phyloP scores from a whole-genome alignment of 2,888 invertebrate species.

The Cosmia pyralina region DNA sequence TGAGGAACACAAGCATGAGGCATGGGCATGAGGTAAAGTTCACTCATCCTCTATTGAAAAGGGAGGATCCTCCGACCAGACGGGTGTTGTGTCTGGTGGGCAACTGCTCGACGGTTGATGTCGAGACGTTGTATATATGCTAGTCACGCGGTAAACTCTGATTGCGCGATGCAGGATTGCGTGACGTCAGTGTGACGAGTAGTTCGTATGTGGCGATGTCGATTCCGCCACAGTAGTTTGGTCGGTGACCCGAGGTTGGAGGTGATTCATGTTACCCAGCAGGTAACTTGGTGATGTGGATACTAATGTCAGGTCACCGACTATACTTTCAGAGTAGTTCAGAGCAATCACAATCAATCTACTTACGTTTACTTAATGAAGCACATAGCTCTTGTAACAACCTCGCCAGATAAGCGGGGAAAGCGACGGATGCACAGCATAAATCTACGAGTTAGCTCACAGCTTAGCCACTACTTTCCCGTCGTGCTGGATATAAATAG shows the following conservation, averaged over 20 bases:
- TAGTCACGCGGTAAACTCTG: no score
- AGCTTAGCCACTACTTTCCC: constrained; percentile 39
- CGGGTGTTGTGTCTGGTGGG: no score
- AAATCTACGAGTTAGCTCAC: constrained; percentile 33
- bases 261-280: background rate
- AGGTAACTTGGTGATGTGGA: background rate
- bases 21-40: no score
- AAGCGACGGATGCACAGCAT: constrained; percentile 27
- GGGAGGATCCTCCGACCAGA: no score
- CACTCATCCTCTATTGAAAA: no score
- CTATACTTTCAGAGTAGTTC: background rate
- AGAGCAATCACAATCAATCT: background rate
- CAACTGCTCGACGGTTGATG: no score
- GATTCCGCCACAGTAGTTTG: no score
- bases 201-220: no score
- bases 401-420: constrained; percentile 41
- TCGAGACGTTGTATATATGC: no score
- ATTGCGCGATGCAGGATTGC: no score
- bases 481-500: constrained; percentile 32
- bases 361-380: background rate
- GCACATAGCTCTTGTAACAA: constrained; percentile 3
- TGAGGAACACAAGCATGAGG: no score
- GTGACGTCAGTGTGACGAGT: no score
- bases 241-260: background rate
- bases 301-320: background rate